phyloP scores from a whole-genome alignment of 2,888 invertebrate genomes.

The Pandemis corylana region DNA sequence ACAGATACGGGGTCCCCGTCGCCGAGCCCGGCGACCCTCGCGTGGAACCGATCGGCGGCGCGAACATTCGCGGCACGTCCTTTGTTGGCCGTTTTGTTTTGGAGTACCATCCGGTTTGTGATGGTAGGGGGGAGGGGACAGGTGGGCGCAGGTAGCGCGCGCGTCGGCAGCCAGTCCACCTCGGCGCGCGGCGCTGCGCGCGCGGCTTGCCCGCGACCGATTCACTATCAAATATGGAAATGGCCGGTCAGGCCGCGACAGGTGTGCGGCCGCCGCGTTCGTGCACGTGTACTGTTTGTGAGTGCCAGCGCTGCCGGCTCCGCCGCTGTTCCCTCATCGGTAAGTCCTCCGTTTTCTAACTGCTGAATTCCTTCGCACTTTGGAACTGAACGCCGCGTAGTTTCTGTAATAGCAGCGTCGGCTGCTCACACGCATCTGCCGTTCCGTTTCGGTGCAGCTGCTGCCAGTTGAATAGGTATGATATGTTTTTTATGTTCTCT shows the following conservation, averaged over 20 bases:
- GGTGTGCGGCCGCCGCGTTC: conserved; percentile 80
- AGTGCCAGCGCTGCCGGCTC: conserved; percentile 74
- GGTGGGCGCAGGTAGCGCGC: conserved; percentile 82
- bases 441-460: conserved; percentile 78
- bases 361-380: conserved; percentile 57
- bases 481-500: conserved; percentile 65
- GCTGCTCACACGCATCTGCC: conserved; percentile 78
- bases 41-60: conserved; percentile 68
- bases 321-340: conserved; percentile 56
- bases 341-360: conserved; percentile 64
- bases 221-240: conserved; percentile 75
- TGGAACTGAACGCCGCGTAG: conserved; percentile 58
- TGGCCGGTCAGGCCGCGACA: conserved; percentile 82
- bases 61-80: conserved; percentile 84
- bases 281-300: conserved; percentile 84
- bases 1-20: conserved; percentile 60
- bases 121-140: conserved; percentile 79
- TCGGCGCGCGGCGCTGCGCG: conserved; percentile 77
- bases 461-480: conserved; percentile 71
- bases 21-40: conserved; percentile 62
- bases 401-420: conserved; percentile 68
- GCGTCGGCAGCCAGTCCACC: conserved; percentile 77
- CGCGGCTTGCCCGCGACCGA: conserved; percentile 71
- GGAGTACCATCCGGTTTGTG: conserved; percentile 84
- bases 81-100: conserved; percentile 85